A percentile compares a stretch with the other conserved stretches of the same genome.
phyloP scores from a whole-genome alignment of 2,797 vertebrate species.

The Gallinago stenura region DNA sequence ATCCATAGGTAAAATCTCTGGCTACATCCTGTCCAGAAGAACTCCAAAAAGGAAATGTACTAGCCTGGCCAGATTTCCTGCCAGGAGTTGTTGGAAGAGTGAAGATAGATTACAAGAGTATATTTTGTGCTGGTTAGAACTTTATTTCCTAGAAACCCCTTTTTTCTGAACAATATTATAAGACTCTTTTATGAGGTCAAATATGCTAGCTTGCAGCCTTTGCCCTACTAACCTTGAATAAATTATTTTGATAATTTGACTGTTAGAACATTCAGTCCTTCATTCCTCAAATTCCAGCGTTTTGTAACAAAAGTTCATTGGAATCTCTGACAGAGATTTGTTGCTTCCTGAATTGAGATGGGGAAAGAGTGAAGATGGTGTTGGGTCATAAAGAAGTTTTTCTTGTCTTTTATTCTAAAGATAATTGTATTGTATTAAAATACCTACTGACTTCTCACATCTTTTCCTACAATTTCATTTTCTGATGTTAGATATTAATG shows the following conservation, averaged over 20 bases:
- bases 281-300: slow-evolving; percentile 46
- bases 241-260: slow-evolving; percentile 41
- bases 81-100: slow-evolving; percentile 90
- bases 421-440: neutral
- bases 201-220: neutral
- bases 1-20: slow-evolving; percentile 89
- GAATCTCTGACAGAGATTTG: slow-evolving; percentile 45
- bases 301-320: slow-evolving; percentile 63
- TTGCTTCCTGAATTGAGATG: slow-evolving; percentile 58
- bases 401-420: neutral
- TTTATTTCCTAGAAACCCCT: slow-evolving; percentile 49
- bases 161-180: neutral
- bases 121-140: slow-evolving; percentile 92
- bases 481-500: neutral
- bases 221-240: slow-evolving; percentile 15
- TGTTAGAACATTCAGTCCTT: slow-evolving; percentile 20
- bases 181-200: neutral
- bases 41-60: slow-evolving; percentile 89
- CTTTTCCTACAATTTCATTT: neutral
- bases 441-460: neutral
- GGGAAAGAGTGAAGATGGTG: slow-evolving; percentile 6
- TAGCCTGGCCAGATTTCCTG: slow-evolving; percentile 97
- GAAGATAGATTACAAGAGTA: slow-evolving; percentile 90
- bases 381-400: neutral
- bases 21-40: slow-evolving; percentile 91